Percentiles rank a stretch among this genome's conserved stretches.
These are phyloP conservation scores for Drosophila longiperda DNA, from an alignment of 2,888 invertebrate genomes.

Conservation along the genomic window DNA sequence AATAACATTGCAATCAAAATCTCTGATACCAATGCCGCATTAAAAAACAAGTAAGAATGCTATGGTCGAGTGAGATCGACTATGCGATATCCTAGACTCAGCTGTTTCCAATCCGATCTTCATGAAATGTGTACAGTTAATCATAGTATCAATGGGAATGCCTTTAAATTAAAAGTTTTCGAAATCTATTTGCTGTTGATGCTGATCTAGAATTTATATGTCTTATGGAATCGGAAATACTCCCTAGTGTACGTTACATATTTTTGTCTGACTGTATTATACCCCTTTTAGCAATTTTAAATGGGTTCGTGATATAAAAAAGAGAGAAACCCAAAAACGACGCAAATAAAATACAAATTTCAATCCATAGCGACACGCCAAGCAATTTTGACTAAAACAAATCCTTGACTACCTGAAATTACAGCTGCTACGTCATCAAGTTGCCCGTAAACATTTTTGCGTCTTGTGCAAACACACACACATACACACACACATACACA, in stretches of 20 bases:
- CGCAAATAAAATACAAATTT: conserved; percentile 36
- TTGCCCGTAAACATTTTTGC: conserved; percentile 65
- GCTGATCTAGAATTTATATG: too few species aligned
- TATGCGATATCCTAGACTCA: neutral
- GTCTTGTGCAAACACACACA: conserved; percentile 72
- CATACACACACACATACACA: conserved; percentile 9
- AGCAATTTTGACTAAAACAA: conserved; percentile 31
- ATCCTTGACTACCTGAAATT: conserved; percentile 53
- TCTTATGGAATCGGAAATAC: neutral
- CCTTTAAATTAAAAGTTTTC: too few species aligned
- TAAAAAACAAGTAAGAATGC: neutral
- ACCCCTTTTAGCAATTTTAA: neutral
- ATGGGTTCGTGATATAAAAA: neutral
- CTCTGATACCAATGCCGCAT: conserved; percentile 17
- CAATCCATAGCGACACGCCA: conserved; percentile 14
- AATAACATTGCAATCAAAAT: conserved; percentile 50
- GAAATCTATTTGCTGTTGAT: too few species aligned
- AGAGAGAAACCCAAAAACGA: conserved; percentile 8
- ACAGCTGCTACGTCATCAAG: conserved; percentile 54
- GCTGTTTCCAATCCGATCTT: neutral
- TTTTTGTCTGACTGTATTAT: neutral
- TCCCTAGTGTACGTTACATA: neutral
- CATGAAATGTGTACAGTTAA: neutral
- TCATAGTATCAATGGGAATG: neutral
- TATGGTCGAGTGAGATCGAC: neutral